These are phyloP conservation scores for Brachyopa scutellaris DNA, from an alignment of 2,888 invertebrate species.

Conservation along the genomic window DNA sequence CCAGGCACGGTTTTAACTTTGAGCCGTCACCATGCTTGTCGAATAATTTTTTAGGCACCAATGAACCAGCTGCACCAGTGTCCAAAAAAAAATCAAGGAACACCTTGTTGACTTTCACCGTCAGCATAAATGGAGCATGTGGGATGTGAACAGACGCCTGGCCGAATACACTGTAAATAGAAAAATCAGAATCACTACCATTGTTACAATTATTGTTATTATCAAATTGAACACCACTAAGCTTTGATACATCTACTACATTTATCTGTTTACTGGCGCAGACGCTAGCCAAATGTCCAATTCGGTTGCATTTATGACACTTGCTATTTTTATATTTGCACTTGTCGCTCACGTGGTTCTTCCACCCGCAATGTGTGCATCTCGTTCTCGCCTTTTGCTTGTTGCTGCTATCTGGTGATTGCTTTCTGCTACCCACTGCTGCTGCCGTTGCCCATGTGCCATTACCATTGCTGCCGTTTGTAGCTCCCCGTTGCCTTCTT, in stretches of 20 bases:
- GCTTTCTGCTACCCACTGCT: background rate
- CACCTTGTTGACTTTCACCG: no score
- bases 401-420: background rate
- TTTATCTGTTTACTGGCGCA: background rate
- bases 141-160: no score
- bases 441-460: no score
- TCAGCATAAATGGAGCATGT: no score
- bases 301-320: background rate
- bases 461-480: background rate
- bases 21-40: no score
- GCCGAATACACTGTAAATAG: no score
- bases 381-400: background rate
- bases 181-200: no score
- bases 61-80: no score
- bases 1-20: no score
- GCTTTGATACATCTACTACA: background rate
- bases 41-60: no score
- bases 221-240: background rate
- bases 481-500: background rate
- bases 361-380: constrained; percentile 21
- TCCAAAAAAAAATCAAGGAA: no score
- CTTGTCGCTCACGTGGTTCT: background rate
- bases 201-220: no score
- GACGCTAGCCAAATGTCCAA: constrained; percentile 14
- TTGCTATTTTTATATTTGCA: background rate